Evolutionary conservation across 2,113 vertebrate species (phyloP).

Genomic region (Gobiocypris rarus): DNA sequence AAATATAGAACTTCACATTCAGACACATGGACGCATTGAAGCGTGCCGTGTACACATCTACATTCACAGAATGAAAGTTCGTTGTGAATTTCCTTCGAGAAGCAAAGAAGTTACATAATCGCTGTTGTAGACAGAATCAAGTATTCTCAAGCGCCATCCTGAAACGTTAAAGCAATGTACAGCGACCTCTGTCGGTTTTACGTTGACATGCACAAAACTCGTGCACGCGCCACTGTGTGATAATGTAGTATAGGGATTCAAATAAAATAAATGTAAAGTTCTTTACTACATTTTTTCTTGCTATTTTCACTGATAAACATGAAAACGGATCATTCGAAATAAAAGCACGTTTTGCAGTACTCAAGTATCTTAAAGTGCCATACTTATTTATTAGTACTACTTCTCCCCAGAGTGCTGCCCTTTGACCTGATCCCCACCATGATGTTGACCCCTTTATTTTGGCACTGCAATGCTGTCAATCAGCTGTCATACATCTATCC

Average conservation of each 20-base stretch:
- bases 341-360: background rate
- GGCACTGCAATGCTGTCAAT: slow-evolving; percentile 67
- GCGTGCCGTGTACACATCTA: background rate
- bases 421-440: slow-evolving; percentile 67
- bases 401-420: slow-evolving; percentile 64
- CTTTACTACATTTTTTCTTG: background rate
- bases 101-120: slow-evolving; percentile 74
- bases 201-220: background rate
- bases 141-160: slow-evolving; percentile 1
- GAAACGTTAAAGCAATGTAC: slow-evolving; percentile 7
- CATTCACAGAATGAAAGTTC: background rate
- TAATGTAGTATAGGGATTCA: background rate
- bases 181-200: slow-evolving; percentile 67
- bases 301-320: background rate
- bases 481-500: slow-evolving; percentile 62
- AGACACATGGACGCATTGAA: background rate
- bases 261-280: background rate
- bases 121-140: slow-evolving; percentile 52
- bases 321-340: background rate
- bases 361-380: background rate
- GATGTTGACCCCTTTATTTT: slow-evolving; percentile 55
- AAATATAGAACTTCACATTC: background rate
- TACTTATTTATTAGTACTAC: slow-evolving; percentile 61
- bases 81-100: slow-evolving; percentile 12
- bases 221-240: background rate